Evolutionary conservation across 2,797 vertebrate genomes (phyloP).

Genomic region (Pangasius djambal): DNA sequence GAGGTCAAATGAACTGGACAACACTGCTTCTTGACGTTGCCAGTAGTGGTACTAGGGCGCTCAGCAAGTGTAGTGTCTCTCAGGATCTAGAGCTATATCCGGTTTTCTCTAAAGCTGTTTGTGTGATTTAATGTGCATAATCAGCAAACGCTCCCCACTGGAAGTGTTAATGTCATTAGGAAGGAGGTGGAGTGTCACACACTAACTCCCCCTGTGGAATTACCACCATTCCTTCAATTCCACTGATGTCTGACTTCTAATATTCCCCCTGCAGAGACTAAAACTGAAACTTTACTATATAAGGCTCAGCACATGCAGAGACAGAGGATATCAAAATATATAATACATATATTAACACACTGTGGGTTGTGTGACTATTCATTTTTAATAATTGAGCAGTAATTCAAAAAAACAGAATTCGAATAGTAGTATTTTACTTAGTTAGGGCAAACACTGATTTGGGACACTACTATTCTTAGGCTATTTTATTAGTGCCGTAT

Average conservation of each 20-base stretch:
- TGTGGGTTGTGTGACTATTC: neutral
- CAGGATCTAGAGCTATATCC: conserved; percentile 9
- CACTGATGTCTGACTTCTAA: conserved; percentile 24
- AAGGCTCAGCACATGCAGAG: neutral
- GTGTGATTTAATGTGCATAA: conserved; percentile 10
- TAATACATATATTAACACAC: neutral
- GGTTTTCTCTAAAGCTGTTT: neutral
- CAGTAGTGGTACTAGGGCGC: no score
- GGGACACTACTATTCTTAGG: neutral
- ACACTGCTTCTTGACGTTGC: neutral
- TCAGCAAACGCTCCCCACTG: conserved; percentile 1
- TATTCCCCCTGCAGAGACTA: conserved; percentile 21
- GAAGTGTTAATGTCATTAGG: conserved; percentile 41
- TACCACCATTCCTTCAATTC: conserved; percentile 15
- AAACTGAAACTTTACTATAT: neutral
- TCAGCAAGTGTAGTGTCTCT: neutral
- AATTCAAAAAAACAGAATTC: neutral
- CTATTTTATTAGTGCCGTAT: neutral
- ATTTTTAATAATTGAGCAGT: neutral
- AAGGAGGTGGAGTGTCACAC: conserved; percentile 24
- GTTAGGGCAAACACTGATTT: neutral
- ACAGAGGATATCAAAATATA: neutral
- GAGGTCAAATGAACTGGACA: neutral
- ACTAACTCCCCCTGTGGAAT: conserved; percentile 39
- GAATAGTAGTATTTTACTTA: neutral